phyloP scores from a whole-genome alignment of 37 sponge, comb jelly and placozoan genomes.

The Geodia barretti region DNA sequence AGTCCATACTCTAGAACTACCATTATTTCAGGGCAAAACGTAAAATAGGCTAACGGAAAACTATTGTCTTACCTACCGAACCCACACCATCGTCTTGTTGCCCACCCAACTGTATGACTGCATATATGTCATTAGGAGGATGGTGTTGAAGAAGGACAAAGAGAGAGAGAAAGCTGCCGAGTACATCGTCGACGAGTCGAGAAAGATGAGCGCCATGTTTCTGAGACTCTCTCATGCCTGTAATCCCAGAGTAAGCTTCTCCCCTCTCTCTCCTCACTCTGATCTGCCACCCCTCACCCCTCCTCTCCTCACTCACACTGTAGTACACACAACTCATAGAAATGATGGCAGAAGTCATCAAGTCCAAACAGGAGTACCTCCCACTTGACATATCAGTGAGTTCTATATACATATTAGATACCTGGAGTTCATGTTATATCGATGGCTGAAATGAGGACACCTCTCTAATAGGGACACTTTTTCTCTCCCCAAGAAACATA shows the following conservation, averaged over 20 bases:
- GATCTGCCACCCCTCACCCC: too few species aligned
- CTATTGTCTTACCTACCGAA: too few species aligned
- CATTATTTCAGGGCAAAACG: too few species aligned
- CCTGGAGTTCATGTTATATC: too few species aligned
- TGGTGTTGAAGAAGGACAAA: constrained; percentile 73
- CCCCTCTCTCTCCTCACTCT: too few species aligned
- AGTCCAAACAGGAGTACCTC: constrained; percentile 30
- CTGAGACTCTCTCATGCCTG: constrained; percentile 64
- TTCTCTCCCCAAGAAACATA: too few species aligned
- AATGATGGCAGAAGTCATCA: constrained; percentile 23
- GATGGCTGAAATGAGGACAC: too few species aligned
- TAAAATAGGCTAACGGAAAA: too few species aligned
- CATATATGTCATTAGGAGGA: constrained; percentile 34
- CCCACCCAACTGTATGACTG: background rate
- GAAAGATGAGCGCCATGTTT: constrained; percentile 46
- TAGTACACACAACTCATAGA: constrained; percentile 43
- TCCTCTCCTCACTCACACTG: background rate
- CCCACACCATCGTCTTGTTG: background rate
- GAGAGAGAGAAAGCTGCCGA: constrained; percentile 44
- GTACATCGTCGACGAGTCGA: constrained; percentile 44
- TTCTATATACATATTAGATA: too few species aligned
- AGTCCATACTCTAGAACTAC: too few species aligned
- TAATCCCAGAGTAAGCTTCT: constrained; percentile 42
- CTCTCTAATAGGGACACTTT: too few species aligned
- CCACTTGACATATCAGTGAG: constrained; percentile 48